Base-by-base conservation (phyloP, 2,113 vertebrate species). In the Pungitius pungitius region DNA sequence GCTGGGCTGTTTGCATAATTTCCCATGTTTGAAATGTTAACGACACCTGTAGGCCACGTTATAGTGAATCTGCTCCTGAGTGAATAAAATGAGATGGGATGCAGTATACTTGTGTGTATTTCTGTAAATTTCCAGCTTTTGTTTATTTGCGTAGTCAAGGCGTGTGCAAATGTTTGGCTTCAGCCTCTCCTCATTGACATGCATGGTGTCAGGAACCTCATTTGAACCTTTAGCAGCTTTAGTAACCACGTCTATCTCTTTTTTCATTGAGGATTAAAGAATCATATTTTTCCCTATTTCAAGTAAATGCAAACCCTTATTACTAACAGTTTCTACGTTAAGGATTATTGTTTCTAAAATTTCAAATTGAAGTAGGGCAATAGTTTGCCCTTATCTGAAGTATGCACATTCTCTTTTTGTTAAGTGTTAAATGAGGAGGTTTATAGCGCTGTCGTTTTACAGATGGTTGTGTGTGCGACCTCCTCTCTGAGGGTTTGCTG, bases 1-100 rank as follows among this genome's bases (percentile, higher is more conserved):
- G n/a, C 42, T 14, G n/a, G 60, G 15, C 60, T 54, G 78, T 89
- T 87, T 85, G 84, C 63, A 89, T 90, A 83, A 84, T 83, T 86
- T 77, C 77, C 26, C 78, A 75, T 83, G 42, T 90, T 84, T 87
- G 69, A 91, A 86, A 88, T 80, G 73, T 84, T 90, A 89, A 90
- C 84, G 59, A 74, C 79, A 90, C 80, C 89, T 90, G 86, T 73
- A 84, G 88, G 87, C 85, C 80, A 75, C 64, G 55, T 68, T 81
- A 30, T 69, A 59, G 66, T 75, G 60, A 62, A 74, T 80, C 67
- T 82, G 61, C 73, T 76, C 22, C 8, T 70, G 73, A 85, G 68
- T 75, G 69, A 85, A 73, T 81, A 20, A 80, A 85, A 62, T 33
- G 56, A 77, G 68, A 72, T 24, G 61, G 22, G 65, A 62, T 63